Evolutionary conservation across 2,797 vertebrate genomes (phyloP), one percentile per base, ranked within the genome.

Genomic region (Propithecus deckenii): DNA sequence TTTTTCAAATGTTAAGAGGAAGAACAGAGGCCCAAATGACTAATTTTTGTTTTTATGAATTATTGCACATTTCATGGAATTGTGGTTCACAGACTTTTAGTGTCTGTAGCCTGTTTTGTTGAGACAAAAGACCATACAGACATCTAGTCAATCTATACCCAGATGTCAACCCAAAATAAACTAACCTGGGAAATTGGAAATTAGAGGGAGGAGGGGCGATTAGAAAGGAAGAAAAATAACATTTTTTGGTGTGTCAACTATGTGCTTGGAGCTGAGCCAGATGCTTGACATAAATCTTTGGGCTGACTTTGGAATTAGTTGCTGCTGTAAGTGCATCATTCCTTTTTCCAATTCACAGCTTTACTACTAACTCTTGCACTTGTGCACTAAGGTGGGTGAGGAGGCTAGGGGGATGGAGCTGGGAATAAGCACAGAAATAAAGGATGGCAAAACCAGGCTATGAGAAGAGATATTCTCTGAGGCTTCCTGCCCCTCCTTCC

Each of bases 201-300:
- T 72, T 57, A 92, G 25, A 79, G 41, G 57, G 35, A 94, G 10
- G 23, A 89, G 10, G 12, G 23, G 10, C n/a, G 22, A 78, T 63
- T 71, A 83, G 10, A 83, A 87, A 93, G 52, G 32, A 91, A 94
- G 52, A 96, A 93, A 92, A 83, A 10, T 67, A 75, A 22, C 48
- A 91, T 41, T 48, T 30, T 89, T 11, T 11, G 72, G 38, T 75
- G 25, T 80, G 46, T 23, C 85, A 92, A 71, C 25, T 71, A n/a
- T 79, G 55, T 76, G 28, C 59, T 95, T 93, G 20, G 46, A 89
- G 59, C 8, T 87, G 50, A 91, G 74, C 23, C 41, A 95, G 79
- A 75, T 1, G 11, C 20, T 46, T 79, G 71, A 69, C 20, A 46
- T 80, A 80, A 86, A 94, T 88, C 41, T 32, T 52, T 41, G 63